A percentile compares a stretch with the other conserved stretches of the same genome.
phyloP scores from a whole-genome alignment of 35 echinoderm and acorn worm species.

The Ophioderma brevispina region DNA sequence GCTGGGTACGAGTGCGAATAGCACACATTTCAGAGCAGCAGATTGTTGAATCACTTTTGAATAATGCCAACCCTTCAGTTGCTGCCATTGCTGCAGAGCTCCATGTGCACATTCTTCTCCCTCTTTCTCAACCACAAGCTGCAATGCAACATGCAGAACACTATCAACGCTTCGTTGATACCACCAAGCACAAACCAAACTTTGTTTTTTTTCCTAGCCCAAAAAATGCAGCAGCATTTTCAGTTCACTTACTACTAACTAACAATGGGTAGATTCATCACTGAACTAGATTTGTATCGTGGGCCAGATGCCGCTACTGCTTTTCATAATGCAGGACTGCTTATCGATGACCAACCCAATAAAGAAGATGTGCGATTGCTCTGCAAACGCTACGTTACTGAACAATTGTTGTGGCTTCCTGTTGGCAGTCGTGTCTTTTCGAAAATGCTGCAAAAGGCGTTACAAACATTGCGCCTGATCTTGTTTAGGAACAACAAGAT shows the following conservation, averaged over 20 bases:
- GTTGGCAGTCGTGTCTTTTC: no score
- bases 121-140: neutral
- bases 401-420: no score
- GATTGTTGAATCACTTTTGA: neutral
- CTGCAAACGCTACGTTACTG: neutral
- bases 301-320: neutral
- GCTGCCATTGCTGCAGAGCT: neutral
- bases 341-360: conserved; percentile 5
- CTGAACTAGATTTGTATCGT: conserved; percentile 1
- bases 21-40: conserved; percentile 5
- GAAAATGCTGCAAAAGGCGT: no score
- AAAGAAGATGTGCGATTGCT: neutral
- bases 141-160: conserved; percentile 4
- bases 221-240: neutral
- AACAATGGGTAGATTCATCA: conserved; percentile 3
- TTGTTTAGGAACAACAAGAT: neutral
- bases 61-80: neutral
- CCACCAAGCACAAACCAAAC: conserved; percentile 2
- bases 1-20: neutral
- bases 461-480: neutral
- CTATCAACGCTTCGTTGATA: neutral
- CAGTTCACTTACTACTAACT: neutral
- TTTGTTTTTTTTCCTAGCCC: neutral
- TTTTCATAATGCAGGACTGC: neutral
- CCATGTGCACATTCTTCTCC: conserved; percentile 2